Conservation (phyloP, 2,113 vertebrate genomes). For the Pungitius pungitius region DNA sequence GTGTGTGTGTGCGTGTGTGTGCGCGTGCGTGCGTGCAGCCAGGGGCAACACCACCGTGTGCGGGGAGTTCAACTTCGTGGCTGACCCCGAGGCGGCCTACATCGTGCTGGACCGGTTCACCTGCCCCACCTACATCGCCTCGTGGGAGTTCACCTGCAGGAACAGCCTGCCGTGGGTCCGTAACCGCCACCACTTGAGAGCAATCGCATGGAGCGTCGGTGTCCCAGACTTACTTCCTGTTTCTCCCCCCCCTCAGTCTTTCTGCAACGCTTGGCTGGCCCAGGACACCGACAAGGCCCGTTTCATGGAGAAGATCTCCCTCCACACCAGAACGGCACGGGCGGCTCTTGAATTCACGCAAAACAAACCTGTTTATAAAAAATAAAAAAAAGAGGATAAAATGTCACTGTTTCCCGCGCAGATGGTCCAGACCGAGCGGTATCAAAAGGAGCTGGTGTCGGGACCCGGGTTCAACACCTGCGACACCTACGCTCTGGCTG, state of each 20-base stretch:
- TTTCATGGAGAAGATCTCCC: slow-evolving; percentile 78
- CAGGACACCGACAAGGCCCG: slow-evolving; percentile 74
- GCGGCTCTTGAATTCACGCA: no score
- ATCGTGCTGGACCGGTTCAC: slow-evolving; percentile 76
- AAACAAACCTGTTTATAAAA: neutral
- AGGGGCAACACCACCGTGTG: slow-evolving; percentile 78
- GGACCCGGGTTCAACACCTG: slow-evolving; percentile 76
- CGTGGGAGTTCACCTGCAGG: slow-evolving; percentile 80
- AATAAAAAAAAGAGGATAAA: neutral
- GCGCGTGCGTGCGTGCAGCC: slow-evolving; percentile 55
- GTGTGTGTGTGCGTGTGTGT: slow-evolving; percentile 2
- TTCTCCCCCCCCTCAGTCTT: slow-evolving; percentile 53
- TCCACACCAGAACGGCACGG: slow-evolving; percentile 45
- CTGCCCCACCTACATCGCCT: slow-evolving; percentile 80
- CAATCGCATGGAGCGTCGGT: no score
- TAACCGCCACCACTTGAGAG: neutral
- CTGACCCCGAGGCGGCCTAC: slow-evolving; percentile 81
- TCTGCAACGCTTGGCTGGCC: slow-evolving; percentile 74
- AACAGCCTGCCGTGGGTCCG: slow-evolving; percentile 72
- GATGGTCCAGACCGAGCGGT: slow-evolving; percentile 17
- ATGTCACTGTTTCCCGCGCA: slow-evolving; percentile 6
- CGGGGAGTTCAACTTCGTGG: slow-evolving; percentile 82
- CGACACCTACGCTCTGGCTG: slow-evolving; percentile 81
- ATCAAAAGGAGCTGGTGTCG: slow-evolving; percentile 50
- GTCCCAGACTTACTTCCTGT: neutral